Base-by-base conservation (phyloP, 2,797 vertebrate species). In the Psittacula echo region DNA sequence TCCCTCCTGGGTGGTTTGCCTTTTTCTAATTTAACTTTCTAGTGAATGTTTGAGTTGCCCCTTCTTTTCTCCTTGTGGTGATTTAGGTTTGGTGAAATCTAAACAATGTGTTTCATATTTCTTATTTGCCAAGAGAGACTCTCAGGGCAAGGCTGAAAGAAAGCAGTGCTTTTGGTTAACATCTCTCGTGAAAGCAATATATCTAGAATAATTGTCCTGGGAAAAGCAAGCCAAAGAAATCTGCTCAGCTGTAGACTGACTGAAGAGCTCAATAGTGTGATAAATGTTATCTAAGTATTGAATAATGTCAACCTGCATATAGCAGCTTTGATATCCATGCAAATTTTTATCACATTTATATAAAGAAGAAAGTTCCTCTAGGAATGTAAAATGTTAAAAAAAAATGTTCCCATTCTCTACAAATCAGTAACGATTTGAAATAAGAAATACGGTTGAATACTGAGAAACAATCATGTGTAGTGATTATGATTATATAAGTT, bases 31-130 rank as follows among this genome's bases (percentile, higher is more conserved):
- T 93, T 74, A 83, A 85, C 58, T 85, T 93, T 72, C 64, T n/a
- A 87, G 58, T 67, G 53, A 77, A 39, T 29, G 51, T 75, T 80
- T 1, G 2, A 78, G 47, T 78, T 87, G 56, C 56, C 54, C 65
- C 22, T 71, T 93, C 81, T 82, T 87, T 77, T 66, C 68, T 91
- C 27, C 48, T 89, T 42, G 53, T 71, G 53, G 64, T 91, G 87
- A 92, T 95, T 92, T 96, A 92, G 54, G 53, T 91, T 94, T 92
- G 83, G 92, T 87, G 62, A 97, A 95, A 93, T 87, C 82, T 83
- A 95, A 92, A 84, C 82, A 89, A 93, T 73, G 87, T 94, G 92
- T 93, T 94, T 93, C 89, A 93, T 93, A 95, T 92, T 95, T 94
- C 89, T 96, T 90, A 92, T 89, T 80, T 89, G 87, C 87, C 85